Evolutionary conservation across 2,113 vertebrate genomes (phyloP), one percentile per base, ranked within the genome.

Genomic region (Xiphophorus maculatus): DNA sequence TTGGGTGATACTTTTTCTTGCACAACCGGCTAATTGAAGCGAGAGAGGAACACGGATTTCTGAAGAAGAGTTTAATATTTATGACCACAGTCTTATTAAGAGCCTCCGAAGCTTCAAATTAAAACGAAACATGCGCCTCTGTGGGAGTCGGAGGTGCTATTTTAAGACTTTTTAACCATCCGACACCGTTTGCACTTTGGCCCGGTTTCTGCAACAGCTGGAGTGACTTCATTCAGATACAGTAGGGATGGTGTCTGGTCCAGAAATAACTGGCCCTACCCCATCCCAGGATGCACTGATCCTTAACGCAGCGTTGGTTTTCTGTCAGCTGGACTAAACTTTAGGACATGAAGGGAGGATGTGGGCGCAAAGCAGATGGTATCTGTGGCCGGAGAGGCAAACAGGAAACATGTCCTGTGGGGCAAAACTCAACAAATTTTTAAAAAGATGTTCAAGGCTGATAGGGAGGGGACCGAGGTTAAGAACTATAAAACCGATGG

Each of bases 391-490:
- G 44, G 4, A 62, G 74, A 77, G 63, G 63, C 72, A 93, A 84
- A 90, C 89, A 93, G 92, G 92, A 94, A 94, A 88, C 68, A 10
- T 81, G 88, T 94, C 86, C 86, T 81, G 29, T 73, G 66, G 44
- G 73, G 71, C 72, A 35, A 78, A 86, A 72, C 61, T 69, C 62
- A 37, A 65, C 51, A 15, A 58, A 76, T 84, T 84, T 58, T 69
- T 11, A 14, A 82, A 84, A 48, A 54, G 82, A 86, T 88, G 76
- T 42, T 71, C 1, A 2, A 66, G 27, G 63, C 67, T 0, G 8
- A 62, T 9, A 29, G 5, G 32, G 27, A 27, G 12, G n/a, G 40
- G 29, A 29, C 7, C 4, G 44, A 48, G 44, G 5, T 19, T 19
- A 17, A 17, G 17, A 6, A 48, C 15, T 37, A 37, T 11, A 37